Percentiles rank a stretch among this genome's conserved stretches.
These are phyloP conservation scores for Rhyacophila evoluta DNA, from an alignment of 2,888 invertebrate genomes.

Conservation along the genomic window DNA sequence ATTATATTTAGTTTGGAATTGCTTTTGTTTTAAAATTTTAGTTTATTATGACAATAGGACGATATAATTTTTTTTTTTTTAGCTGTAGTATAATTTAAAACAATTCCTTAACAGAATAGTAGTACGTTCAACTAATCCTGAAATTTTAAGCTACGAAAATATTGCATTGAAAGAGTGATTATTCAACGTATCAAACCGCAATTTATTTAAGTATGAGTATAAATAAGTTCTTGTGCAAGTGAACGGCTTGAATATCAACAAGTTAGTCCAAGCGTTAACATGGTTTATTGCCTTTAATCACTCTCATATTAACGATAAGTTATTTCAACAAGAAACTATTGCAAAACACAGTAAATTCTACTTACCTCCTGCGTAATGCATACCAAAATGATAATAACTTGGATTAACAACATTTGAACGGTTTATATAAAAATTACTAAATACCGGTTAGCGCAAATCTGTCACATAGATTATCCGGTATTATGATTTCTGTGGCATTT, in stretches of 20 bases:
- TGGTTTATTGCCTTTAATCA: slow-evolving; percentile 25
- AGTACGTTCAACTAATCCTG: too few species aligned
- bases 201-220: background rate
- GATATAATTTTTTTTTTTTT: too few species aligned
- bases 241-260: background rate
- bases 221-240: background rate
- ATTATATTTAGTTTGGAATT: too few species aligned
- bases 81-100: too few species aligned
- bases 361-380: background rate
- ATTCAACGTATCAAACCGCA: too few species aligned
- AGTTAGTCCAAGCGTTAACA: background rate
- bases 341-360: slow-evolving; percentile 26
- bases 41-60: too few species aligned
- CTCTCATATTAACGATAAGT: slow-evolving; percentile 28
- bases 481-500: too few species aligned
- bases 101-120: too few species aligned
- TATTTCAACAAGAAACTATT: slow-evolving; percentile 32
- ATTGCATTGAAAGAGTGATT: background rate
- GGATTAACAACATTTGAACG: background rate
- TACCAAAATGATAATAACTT: background rate
- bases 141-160: too few species aligned
- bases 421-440: background rate
- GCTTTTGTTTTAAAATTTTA: too few species aligned
- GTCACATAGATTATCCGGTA: too few species aligned
- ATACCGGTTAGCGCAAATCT: too few species aligned